phyloP scores from a whole-genome alignment of 2,888 invertebrate species.

The Lasiommata megera region DNA sequence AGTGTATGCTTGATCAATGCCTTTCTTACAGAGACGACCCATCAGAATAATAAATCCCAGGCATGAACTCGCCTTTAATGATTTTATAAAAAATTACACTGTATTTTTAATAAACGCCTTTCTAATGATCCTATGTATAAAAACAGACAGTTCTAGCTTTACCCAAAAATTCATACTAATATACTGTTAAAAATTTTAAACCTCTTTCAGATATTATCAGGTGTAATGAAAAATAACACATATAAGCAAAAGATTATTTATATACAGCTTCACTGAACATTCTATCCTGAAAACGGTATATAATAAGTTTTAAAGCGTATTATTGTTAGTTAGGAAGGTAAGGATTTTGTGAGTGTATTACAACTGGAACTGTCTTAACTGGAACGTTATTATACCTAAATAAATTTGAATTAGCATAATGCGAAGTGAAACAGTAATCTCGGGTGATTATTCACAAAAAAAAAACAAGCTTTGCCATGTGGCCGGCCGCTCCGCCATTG shows the following conservation, averaged over 20 bases:
- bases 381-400: not conserved
- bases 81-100: not conserved
- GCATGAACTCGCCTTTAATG: not conserved
- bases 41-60: not conserved
- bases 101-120: too few relatives aligned
- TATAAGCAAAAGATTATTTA: too few relatives aligned
- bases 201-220: too few relatives aligned
- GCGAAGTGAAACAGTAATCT: constrained; percentile 36
- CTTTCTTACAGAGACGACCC: not conserved
- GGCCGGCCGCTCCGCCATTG: constrained; percentile 60
- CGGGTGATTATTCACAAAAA: constrained; percentile 56
- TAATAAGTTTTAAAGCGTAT: too few relatives aligned
- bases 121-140: too few relatives aligned
- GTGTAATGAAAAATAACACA: too few relatives aligned
- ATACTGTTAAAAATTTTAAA: too few relatives aligned
- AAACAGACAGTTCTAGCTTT: too few relatives aligned
- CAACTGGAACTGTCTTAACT: not conserved
- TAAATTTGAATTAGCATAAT: constrained; percentile 7
- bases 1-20: not conserved
- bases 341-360: not conserved
- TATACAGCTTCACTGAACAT: too few relatives aligned
- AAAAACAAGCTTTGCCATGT: constrained; percentile 61
- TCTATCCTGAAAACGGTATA: too few relatives aligned
- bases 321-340: too few relatives aligned
- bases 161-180: too few relatives aligned